Percentiles rank a stretch among this genome's conserved stretches.
Conservation (phyloP, 2,113 vertebrate species). For the Phylloscopus trochiloides region DNA sequence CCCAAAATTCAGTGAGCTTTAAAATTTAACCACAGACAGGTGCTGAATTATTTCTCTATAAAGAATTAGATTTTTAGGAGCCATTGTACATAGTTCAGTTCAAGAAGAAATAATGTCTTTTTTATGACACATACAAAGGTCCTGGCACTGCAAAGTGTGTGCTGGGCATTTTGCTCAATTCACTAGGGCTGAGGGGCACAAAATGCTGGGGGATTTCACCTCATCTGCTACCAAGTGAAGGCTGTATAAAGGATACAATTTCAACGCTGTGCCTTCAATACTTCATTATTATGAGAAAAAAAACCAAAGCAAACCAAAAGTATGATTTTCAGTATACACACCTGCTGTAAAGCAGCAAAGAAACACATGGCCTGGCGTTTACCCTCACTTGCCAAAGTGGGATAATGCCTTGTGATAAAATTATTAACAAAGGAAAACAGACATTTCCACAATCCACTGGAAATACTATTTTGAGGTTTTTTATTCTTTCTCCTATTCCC, state of each 20-base stretch:
- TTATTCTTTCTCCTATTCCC: neutral
- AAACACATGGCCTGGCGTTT: neutral
- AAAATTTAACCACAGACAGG: neutral
- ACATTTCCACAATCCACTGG: neutral
- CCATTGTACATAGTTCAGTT: neutral
- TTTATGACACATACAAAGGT: accelerated
- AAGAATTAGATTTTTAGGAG: neutral
- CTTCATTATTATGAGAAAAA: neutral
- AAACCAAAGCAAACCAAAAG: neutral
- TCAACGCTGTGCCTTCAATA: neutral
- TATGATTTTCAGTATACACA: neutral
- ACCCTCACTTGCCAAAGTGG: neutral
- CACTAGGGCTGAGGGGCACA: neutral
- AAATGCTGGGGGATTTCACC: neutral
- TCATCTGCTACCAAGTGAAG: neutral
- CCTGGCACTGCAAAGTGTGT: neutral
- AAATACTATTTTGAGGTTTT: neutral
- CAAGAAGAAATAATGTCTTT: neutral
- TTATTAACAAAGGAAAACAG: neutral
- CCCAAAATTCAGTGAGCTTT: neutral
- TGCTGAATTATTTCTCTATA: neutral
- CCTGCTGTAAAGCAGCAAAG: neutral
- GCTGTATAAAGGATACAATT: neutral
- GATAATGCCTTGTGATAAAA: neutral
- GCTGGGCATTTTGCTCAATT: neutral